phyloP scores from a whole-genome alignment of 2,888 invertebrate genomes.

The Nasonia oneida region DNA sequence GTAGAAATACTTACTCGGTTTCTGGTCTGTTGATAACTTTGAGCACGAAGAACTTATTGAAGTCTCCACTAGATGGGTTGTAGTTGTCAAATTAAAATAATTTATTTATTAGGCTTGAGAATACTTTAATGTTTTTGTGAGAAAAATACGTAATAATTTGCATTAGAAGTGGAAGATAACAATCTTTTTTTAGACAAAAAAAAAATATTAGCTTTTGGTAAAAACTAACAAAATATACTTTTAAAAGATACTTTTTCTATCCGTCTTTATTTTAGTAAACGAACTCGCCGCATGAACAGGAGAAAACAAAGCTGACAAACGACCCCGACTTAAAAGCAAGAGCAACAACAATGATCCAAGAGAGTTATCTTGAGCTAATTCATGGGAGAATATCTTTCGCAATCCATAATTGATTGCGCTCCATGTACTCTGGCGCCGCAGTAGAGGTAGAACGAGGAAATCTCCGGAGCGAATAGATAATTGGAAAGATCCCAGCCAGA shows the following conservation, averaged over 20 bases:
- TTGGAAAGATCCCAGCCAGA: constrained; percentile 18
- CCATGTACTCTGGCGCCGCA: neutral
- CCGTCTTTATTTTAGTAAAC: neutral
- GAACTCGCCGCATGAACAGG: neutral
- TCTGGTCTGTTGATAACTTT: neutral
- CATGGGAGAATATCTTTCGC: neutral
- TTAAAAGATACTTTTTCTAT: neutral
- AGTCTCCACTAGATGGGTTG: neutral
- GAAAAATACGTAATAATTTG: neutral
- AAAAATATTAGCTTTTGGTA: neutral
- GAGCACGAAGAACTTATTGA: neutral
- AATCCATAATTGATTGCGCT: constrained; percentile 5
- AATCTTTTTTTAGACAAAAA: neutral
- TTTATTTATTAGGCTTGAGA: neutral
- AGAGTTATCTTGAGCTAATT: neutral
- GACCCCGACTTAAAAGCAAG: neutral
- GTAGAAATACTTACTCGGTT: neutral
- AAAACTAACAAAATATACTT: neutral
- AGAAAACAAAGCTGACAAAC: neutral
- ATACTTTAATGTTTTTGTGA: neutral
- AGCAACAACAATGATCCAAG: neutral
- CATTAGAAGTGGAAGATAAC: no score
- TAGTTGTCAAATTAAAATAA: constrained; percentile 3
- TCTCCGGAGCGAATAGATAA: constrained; percentile 32
- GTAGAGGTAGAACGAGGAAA: neutral